phyloP scores from a whole-genome alignment of 2,797 vertebrate genomes.

The Trichosurus vulpecula region DNA sequence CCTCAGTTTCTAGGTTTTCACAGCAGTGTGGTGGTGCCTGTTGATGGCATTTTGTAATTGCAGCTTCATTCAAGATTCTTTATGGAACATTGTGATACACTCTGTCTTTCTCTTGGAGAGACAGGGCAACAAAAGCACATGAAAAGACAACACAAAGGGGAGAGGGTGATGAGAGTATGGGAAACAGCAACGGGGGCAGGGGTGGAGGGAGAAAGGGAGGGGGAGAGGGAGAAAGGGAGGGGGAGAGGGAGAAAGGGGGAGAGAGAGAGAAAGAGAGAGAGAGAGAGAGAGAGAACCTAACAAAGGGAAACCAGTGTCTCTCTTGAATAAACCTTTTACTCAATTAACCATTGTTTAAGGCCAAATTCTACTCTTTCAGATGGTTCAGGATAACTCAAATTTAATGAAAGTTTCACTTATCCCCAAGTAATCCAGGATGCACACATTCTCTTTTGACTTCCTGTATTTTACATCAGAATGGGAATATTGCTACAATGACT shows the following conservation, averaged over 20 bases:
- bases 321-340: not conserved
- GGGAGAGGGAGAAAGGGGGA: not conserved
- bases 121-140: not conserved
- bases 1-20: not conserved
- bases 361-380: not conserved
- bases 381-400: not conserved
- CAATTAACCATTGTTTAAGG: not conserved
- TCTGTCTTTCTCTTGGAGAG: not conserved
- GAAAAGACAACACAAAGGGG: conserved; percentile 3
- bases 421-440: not conserved
- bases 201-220: not conserved
- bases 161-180: not conserved
- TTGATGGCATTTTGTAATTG: not conserved
- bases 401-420: not conserved
- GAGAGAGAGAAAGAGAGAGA: not conserved
- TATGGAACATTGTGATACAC: not conserved
- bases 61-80: not conserved
- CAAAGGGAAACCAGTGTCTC: not conserved
- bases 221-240: not conserved
- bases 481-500: not conserved
- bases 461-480: not conserved
- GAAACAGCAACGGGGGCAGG: not conserved
- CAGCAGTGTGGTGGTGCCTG: not conserved
- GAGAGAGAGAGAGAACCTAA: not conserved
- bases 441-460: not conserved